Evolutionary conservation across 2,113 vertebrate species (phyloP), one percentile per base, ranked within the genome.

Genomic region (Sisor rabdophorus): DNA sequence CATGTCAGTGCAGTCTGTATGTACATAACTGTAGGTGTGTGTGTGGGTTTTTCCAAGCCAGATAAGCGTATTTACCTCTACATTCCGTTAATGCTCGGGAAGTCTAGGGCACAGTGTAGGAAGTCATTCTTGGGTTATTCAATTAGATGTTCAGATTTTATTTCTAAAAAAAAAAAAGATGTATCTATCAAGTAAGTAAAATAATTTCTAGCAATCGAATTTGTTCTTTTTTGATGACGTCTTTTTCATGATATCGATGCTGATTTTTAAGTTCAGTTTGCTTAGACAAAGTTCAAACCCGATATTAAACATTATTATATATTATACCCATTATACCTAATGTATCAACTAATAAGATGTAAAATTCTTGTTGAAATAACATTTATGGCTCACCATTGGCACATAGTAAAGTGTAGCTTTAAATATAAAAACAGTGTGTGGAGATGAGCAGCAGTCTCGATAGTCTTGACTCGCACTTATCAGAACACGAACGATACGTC

Each of bases 321-420:
- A n/a, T n/a, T n/a, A n/a, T n/a, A n/a, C n/a, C n/a, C 55, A 53
- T 44, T 55, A 81, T 81, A 64, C 56, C 77, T 59, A 74, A 68
- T 79, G 71, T 50, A 79, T 86, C 79, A 80, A 77, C 74, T 58
- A 30, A 76, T 32, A 78, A 83, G 73, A 79, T 73, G 77, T 80
- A 79, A 75, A n/a, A n/a, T n/a, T 84, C 85, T 74, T 72, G 48
- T 56, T 30, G 40, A 78, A 82, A 82, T 44, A 76, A 65, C 80
- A 67, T 74, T 36, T 30, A 56, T 24, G 54, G 70, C 76, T 85
- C 82, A 73, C 79, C 79, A 81, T 67, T 32, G n/a, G 36, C 50
- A 44, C 55, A 48, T 68, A 54, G 32, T 64, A 73, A 53, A 55
- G 74, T 67, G 73, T 71, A 36, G 28, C 24, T 78, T 78, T 65